A percentile compares a stretch with the other conserved stretches of the same genome.
Conservation (phyloP, 2,888 invertebrate species). For the Horisme vitalbata region DNA sequence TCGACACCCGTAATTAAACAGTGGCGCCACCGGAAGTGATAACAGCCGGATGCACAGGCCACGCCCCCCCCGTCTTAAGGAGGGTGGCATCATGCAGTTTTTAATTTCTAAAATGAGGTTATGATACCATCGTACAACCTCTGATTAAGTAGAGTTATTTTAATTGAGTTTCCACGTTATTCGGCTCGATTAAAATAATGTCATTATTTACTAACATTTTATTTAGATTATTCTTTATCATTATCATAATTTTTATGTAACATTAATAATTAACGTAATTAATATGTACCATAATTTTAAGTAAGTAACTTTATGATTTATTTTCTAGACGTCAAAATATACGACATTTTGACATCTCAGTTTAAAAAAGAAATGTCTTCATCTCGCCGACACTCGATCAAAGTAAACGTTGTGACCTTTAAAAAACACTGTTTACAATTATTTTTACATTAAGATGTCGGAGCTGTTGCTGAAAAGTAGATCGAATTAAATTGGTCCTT, state of each 20-base stretch:
- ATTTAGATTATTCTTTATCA: not conserved
- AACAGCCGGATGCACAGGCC: conserved; percentile 49
- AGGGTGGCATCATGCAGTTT: conserved; percentile 22
- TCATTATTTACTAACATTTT: too few relatives aligned
- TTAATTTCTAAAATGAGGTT: conserved; percentile 23
- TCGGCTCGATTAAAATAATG: too few relatives aligned
- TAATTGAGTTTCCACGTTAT: conserved; percentile 3
- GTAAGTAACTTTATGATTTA: too few relatives aligned
- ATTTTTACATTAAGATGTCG: conserved; percentile 8
- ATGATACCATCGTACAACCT: conserved; percentile 20
- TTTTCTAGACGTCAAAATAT: too few relatives aligned
- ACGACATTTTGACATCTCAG: not conserved
- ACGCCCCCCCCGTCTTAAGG: conserved; percentile 41
- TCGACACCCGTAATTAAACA: conserved; percentile 49
- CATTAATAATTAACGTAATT: too few relatives aligned
- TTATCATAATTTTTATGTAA: not conserved
- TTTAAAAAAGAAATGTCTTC: conserved; percentile 24
- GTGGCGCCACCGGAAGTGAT: conserved; percentile 55
- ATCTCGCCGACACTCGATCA: conserved; percentile 31
- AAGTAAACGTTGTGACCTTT: conserved; percentile 36
- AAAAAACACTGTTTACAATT: conserved; percentile 13
- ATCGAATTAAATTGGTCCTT: conserved; percentile 10
- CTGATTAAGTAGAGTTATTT: conserved; percentile 1
- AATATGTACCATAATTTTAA: too few relatives aligned
- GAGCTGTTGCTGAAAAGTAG: not conserved